Base-by-base conservation (phyloP, 37 sponge, comb jelly and placozoan species). In the Ianthella basta region DNA sequence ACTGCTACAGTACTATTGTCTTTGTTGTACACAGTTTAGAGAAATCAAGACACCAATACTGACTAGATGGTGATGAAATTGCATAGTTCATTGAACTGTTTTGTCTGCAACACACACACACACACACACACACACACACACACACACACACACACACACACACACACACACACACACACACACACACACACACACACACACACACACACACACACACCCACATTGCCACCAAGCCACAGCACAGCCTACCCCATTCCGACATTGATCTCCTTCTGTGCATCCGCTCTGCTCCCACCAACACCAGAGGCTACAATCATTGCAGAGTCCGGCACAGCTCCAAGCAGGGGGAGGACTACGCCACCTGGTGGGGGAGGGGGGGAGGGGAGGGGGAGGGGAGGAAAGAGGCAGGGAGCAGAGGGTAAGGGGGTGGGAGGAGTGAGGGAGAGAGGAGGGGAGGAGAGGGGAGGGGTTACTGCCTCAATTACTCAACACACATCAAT, bases 251-350 rank as follows among this genome's bases (percentile, higher is more conserved):
- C 97, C 97, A 96, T 96, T 65, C 97, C 97, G 29, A 96, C 97
- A 25, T 88, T 79, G 25, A 96, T 86, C 79, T 92, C 80, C 40
- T 83, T 84, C 44, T 96, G 90, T 14, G 94, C 94, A n/a, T 89
- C 82, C n/a, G 84, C 91, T 44, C 59, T 91, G 65, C 50, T 55
- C 15, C 94, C 94, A n/a, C 64, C 81, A 14, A 89, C 18, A 0
- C 97, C 97, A 57, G 97, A 96, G 18, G 87, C 91, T 1, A 93
- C 44, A n/a, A 96, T 96, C 94, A 96, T 96, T 18, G 91, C 94
- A 21, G 92, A 86, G 86, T 96, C 97, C 24, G 97, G 97, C 0
- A 96, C 86, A n/a, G 97, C 97, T 57, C 97, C 97, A 77, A 96
- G 80, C 66, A 96, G 56, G 0, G 97, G 97, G 10, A 96, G 85